Evolutionary conservation across 2,888 invertebrate species (phyloP), one percentile per base, ranked within the genome.

Genomic region (Schizaphis graminum): DNA sequence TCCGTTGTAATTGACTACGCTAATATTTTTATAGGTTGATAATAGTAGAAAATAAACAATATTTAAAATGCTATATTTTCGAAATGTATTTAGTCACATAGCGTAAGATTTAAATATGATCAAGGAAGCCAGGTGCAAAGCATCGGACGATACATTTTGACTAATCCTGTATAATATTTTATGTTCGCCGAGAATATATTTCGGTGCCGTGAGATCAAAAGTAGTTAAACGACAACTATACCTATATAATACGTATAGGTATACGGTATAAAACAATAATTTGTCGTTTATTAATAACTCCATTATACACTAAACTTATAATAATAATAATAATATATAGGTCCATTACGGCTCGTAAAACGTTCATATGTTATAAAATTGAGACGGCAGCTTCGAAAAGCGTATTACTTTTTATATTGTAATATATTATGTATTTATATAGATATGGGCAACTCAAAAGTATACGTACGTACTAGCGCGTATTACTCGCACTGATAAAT

Each of bases 241-340:
- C 21, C 77, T 77, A 7, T 16, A 35, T 77, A 16, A 77, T 35
- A 21, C 7, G 7, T 35, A n/a, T 13, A 35, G 5, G 0, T 21
- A 35, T 77, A 26, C 13, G 61, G n/a, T 67, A 77, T 77, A 77
- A 77, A 77, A 77, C 77, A 77, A 77, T 77, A 77, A 77, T 77
- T 77, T 77, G 77, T 77, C 77, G 77, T 77, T 77, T 7, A 35
- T 77, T 77, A 77, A 77, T 8, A 35, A 77, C 77, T 21, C 89
- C 61, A 56, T 53, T 49, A 41, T 94, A 91, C 49, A n/a, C 35
- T 94, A 91, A 41, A n/a, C 35, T 77, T 89, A 91, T 92, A 49
- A 16, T 87, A 44, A 85, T 85, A 44, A 85, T 85, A 3, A 41
- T 41, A 41, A 2, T 2, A 85, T 44, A 85, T 85, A 44, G 44